Evolutionary conservation across 2,888 invertebrate species (phyloP), one percentile per base, ranked within the genome.

Genomic region (Coleophora flavipennella): DNA sequence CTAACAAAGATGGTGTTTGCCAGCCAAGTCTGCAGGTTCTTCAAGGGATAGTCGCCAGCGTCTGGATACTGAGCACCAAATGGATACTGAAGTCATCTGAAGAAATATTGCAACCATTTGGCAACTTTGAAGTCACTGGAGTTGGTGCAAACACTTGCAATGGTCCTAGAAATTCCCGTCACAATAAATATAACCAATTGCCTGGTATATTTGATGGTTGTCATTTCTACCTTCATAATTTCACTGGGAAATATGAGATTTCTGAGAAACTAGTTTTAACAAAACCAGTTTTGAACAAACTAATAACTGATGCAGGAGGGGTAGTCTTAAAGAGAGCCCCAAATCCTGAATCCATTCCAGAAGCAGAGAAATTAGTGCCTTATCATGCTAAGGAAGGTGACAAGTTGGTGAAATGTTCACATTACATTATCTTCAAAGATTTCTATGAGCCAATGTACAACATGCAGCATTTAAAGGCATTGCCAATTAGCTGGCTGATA

Each of bases 131-230:
- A 76, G 77, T 91, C 0, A 64, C 61, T 6, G 89, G 89, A 0
- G 64, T 85, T 0, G 78, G 75, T 1, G 54, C 62, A 1, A 67
- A 68, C 13, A 63, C 64, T 1, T 79, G 84, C 13, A 62, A 72
- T 35, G 78, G 85, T 0, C 78, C 79, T 0, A 85, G 76, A 38
- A 79, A 72, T 28, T 77, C 89, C 0, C 67, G 90, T 14, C 70
- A 68, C 39, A 88, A 86, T 51, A 76, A 77, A 44, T 83, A 87
- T 49, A 78, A 74, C 36, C 85, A 90, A 75, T 63, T 88, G 10
- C 91, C 91, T 0, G 85, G 88, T 0, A 63, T 92, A 13, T 91
- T 92, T 51, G 81, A 89, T 46, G 89, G 90, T 0, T 91, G 90
- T 44, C 85, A 87, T 44, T 88, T 92, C 49, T 91, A 88, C 53